A percentile compares a stretch with the other conserved stretches of the same genome.
Conservation (phyloP, 2,113 vertebrate genomes). For the Nanorana parkeri region DNA sequence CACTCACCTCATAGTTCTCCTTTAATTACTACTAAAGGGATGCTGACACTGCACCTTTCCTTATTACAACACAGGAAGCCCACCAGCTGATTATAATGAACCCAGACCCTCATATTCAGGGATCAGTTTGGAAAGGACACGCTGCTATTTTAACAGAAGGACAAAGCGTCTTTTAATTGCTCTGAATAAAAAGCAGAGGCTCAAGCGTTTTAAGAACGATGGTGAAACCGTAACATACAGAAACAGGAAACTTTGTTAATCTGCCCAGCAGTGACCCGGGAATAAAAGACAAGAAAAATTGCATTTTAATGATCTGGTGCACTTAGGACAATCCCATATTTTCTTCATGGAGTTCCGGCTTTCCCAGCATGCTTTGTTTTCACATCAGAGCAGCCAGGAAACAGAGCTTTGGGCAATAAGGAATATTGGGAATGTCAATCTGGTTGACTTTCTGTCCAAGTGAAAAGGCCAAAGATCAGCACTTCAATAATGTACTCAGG, state of each 20-base stretch:
- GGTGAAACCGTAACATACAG: conserved; percentile 47
- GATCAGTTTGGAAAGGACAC: no score
- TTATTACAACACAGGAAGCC: no score
- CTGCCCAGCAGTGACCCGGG: conserved; percentile 60
- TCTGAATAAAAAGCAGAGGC: not conserved
- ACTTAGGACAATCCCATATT: conserved; percentile 63
- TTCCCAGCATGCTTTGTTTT: conserved; percentile 64
- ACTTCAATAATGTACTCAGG: conserved; percentile 70
- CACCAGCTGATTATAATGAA: no score
- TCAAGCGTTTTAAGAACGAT: conserved; percentile 25
- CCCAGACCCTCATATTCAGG: no score
- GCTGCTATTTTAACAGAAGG: no score
- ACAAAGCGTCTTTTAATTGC: no score
- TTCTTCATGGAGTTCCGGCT: conserved; percentile 60
- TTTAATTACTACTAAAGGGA: no score
- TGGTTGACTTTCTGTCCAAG: conserved; percentile 60
- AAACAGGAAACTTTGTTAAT: conserved; percentile 55
- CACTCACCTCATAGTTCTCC: no score
- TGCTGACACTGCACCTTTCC: no score
- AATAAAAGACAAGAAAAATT: conserved; percentile 61
- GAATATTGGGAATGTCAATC: conserved; percentile 60
- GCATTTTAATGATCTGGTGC: conserved; percentile 60
- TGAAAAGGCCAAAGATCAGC: conserved; percentile 69
- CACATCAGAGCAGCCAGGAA: conserved; percentile 62
- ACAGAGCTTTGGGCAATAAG: conserved; percentile 61